Percentiles rank a stretch among this genome's conserved stretches.
These are phyloP conservation scores for Lontra canadensis DNA, from an alignment of 2,113 vertebrate genomes.

Conservation along the genomic window DNA sequence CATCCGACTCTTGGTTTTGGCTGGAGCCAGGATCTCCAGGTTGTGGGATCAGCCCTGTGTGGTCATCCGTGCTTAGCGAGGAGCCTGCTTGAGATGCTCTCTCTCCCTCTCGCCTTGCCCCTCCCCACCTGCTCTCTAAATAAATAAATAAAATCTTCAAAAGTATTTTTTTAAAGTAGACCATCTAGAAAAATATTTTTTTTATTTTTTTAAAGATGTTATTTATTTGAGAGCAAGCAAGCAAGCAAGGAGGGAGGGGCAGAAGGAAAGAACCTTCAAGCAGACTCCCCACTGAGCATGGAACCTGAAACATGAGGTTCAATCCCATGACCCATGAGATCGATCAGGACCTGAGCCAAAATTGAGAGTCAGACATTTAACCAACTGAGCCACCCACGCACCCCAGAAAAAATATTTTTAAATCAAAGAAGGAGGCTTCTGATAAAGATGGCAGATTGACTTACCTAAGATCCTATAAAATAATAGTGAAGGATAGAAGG, in stretches of 20 bases:
- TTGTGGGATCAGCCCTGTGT: background rate
- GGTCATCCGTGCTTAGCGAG: background rate
- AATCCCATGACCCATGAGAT: background rate
- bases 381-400: background rate
- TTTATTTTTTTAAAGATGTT: background rate
- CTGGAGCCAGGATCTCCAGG: background rate
- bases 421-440: background rate
- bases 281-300: background rate
- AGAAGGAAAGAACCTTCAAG: background rate
- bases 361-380: background rate
- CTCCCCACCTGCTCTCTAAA: background rate
- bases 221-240: background rate
- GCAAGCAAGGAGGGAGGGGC: background rate
- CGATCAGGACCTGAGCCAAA: background rate
- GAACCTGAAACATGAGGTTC: background rate
- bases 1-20: background rate
- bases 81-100: background rate
- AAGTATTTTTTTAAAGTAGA: background rate
- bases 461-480: background rate
- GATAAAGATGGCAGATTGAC: background rate
- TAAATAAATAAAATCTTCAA: background rate
- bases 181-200: background rate
- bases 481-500: background rate
- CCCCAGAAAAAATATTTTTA: background rate
- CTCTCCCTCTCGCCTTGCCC: background rate